phyloP scores from a whole-genome alignment of 2,888 invertebrate genomes.

The Willowsia nigromaculata region DNA sequence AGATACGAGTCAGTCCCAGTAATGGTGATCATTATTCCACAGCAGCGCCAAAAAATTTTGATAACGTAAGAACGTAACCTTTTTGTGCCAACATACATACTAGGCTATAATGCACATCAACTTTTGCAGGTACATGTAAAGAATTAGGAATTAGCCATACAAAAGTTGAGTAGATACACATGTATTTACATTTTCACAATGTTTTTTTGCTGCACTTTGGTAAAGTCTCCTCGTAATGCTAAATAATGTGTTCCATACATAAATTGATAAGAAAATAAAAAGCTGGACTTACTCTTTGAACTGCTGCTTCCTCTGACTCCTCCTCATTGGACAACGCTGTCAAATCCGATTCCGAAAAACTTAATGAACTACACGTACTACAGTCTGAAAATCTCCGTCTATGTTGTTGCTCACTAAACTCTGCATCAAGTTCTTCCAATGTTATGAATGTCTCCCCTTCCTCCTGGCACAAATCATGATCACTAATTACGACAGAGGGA shows the following conservation, averaged over 20 bases:
- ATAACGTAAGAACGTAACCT: too few species aligned
- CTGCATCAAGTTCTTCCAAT: slow-evolving; percentile 77
- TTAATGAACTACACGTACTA: slow-evolving; percentile 78
- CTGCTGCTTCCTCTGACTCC: slow-evolving; percentile 74
- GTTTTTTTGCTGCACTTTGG: background rate
- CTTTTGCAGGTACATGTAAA: too few species aligned
- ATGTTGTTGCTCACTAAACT: slow-evolving; percentile 68
- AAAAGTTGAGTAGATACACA: background rate
- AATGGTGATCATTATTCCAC: background rate
- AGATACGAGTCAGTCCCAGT: background rate
- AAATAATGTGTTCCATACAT: slow-evolving; percentile 10
- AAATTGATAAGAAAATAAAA: background rate
- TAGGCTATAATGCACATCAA: too few species aligned
- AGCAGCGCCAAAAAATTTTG: background rate
- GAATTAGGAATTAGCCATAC: too few species aligned
- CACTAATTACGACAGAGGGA: slow-evolving; percentile 78
- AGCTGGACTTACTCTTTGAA: slow-evolving; percentile 56
- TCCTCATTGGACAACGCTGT: slow-evolving; percentile 75
- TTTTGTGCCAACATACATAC: too few species aligned
- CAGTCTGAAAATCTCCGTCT: slow-evolving; percentile 77
- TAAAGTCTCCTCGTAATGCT: background rate
- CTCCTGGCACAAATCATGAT: slow-evolving; percentile 77
- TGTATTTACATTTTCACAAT: background rate
- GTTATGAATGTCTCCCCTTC: slow-evolving; percentile 74
- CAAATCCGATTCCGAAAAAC: slow-evolving; percentile 77